These are phyloP conservation scores for Mechanitis messenoides DNA, from an alignment of 2,888 invertebrate species.

Conservation along the genomic window DNA sequence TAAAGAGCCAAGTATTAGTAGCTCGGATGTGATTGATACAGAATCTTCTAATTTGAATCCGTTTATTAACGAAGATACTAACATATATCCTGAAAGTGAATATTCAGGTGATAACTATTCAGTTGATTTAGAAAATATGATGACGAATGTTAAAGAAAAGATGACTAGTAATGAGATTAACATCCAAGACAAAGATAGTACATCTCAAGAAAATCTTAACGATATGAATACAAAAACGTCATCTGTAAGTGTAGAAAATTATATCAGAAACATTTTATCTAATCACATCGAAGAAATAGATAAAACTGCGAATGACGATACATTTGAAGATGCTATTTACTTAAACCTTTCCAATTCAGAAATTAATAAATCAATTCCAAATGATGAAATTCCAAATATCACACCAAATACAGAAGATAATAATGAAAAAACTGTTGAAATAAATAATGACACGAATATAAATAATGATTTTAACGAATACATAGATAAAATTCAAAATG, in stretches of 20 bases:
- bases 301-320: too few relatives aligned
- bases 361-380: not conserved
- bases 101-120: constrained; percentile 14
- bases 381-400: not conserved
- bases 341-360: not conserved
- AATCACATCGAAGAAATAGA: not conserved
- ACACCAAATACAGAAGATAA: not conserved
- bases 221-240: not conserved
- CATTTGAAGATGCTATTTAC: not conserved
- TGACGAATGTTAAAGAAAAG: constrained; percentile 23
- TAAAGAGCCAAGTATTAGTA: constrained; percentile 3
- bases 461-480: not conserved
- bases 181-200: not conserved
- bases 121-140: constrained; percentile 32
- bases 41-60: not conserved
- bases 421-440: not conserved
- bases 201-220: not conserved
- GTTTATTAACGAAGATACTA: constrained; percentile 5
- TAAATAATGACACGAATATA: not conserved
- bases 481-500: too few relatives aligned
- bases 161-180: constrained; percentile 19
- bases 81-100: constrained; percentile 5
- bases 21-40: not conserved
- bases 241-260: not conserved
- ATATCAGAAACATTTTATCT: not conserved